Evolutionary conservation across 2,888 invertebrate species (phyloP).

Genomic region (Hemaris fuciformis): DNA sequence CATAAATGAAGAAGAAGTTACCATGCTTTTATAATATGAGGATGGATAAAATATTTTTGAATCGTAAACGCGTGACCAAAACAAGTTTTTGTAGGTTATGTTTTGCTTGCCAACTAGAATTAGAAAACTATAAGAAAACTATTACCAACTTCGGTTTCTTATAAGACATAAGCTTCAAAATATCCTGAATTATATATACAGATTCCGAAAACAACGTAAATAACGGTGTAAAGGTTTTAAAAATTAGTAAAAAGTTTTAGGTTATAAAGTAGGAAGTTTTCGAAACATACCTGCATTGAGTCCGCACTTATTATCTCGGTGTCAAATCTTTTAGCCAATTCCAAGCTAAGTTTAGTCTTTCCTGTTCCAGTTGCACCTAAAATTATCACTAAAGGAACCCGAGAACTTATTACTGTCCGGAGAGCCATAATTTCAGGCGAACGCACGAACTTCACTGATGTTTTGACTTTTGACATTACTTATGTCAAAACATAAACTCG

Average conservation of each 20-base stretch:
- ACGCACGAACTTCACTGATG: constrained; percentile 71
- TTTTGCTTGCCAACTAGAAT: not conserved
- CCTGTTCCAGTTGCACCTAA: constrained; percentile 98
- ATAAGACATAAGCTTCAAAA: no score
- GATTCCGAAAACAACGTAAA: not conserved
- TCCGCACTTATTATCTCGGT: constrained; percentile 98
- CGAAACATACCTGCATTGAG: constrained; percentile 95
- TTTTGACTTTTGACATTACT: constrained; percentile 46
- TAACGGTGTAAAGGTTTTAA: not conserved
- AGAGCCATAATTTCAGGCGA: constrained; percentile 61
- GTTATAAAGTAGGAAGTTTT: constrained; percentile 43
- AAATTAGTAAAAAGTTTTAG: constrained; percentile 36
- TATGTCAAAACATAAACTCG: constrained; percentile 8
- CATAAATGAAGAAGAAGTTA: no score
- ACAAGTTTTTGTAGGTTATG: constrained; percentile 7
- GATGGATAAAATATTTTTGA: not conserved
- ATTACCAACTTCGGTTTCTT: not conserved
- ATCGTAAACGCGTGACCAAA: not conserved
- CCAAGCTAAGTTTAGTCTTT: constrained; percentile 97
- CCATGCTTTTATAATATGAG: not conserved
- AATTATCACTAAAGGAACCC: constrained; percentile 90
- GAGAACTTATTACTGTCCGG: constrained; percentile 60
- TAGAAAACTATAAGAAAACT: not conserved
- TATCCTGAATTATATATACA: not conserved
- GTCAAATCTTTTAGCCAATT: constrained; percentile 91